Evolutionary conservation across 1,140 invertebrate species (phyloP), one percentile per base, ranked within the genome.

Genomic region (Euura lappo): DNA sequence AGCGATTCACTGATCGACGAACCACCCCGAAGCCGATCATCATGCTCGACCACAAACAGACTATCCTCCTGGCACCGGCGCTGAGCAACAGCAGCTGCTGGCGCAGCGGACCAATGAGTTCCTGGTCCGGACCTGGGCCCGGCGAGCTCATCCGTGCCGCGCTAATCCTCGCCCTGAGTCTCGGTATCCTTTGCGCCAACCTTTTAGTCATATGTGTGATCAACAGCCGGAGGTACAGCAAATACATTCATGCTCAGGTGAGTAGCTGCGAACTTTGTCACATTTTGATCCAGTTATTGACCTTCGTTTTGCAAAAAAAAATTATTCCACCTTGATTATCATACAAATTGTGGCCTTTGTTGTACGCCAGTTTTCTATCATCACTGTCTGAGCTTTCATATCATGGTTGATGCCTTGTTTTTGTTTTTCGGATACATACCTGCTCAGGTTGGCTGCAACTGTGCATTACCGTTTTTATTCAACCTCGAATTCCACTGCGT

Each of bases 171-270:
- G 81, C 92, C 2, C 85, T 95, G 44, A 94, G 94, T 44, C 88
- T 93, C 80, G 93, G 93, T 10, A 94, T 95, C 71, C 90, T 95
- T 13, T 90, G 91, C 7, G 93, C 93, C 28, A 96, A 96, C 85
- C 86, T 94, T 10, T 85, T 95, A 67, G 90, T 95, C n/a, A 94
- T 96, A 74, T 92, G 93, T 75, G 94, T 96, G 13, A 91, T 96
- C 78, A 96, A 95, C 84, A 95, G 93, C 83, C 88, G 93, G 43
- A 88, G 93, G 71, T 96, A 95, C 83, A 91, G 93, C 74, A 94
- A 94, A 82, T 95, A 94, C 82, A 95, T 96, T 76, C 93, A 95
- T 83, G 93, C 94, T 79, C 94, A 95, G 93, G 94, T 95, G 86
- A 85, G 76, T 42, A 10, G 44, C 4, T 68, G 11, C 42, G 8